These are phyloP conservation scores for Cantharis flavilabris DNA, from an alignment of 2,888 invertebrate species.

Conservation along the genomic window DNA sequence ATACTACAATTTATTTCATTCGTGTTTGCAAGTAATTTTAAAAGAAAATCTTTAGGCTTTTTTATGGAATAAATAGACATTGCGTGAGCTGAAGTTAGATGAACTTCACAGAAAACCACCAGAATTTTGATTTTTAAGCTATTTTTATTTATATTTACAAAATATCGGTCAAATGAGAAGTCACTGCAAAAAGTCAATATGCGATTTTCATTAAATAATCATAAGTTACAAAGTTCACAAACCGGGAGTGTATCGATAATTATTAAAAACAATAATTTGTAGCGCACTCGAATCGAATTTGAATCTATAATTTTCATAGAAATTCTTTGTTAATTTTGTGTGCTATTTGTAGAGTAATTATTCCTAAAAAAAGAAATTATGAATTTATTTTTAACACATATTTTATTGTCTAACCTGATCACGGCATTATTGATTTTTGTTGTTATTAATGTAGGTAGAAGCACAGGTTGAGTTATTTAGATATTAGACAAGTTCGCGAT, in stretches of 20 bases:
- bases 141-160: neutral
- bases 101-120: neutral
- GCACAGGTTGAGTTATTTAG: slow-evolving; percentile 19
- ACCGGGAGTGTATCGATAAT: neutral
- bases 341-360: neutral
- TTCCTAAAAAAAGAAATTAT: neutral
- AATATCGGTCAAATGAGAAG: neutral
- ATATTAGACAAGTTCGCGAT: slow-evolving; percentile 23
- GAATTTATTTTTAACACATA: neutral
- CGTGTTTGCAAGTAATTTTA: slow-evolving; percentile 21
- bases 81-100: neutral
- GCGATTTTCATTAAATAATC: neutral
- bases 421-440: neutral
- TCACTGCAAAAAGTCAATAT: neutral
- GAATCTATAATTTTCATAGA: neutral
- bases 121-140: neutral
- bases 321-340: neutral
- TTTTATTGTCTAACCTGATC: neutral
- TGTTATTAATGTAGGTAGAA: slow-evolving; percentile 14
- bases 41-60: neutral
- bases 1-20: neutral
- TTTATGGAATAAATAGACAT: neutral
- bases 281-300: neutral
- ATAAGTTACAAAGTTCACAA: neutral
- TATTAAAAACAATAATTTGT: neutral